Evolutionary conservation across 2,113 vertebrate genomes (phyloP).

Genomic region (Cyanoderma ruficeps): DNA sequence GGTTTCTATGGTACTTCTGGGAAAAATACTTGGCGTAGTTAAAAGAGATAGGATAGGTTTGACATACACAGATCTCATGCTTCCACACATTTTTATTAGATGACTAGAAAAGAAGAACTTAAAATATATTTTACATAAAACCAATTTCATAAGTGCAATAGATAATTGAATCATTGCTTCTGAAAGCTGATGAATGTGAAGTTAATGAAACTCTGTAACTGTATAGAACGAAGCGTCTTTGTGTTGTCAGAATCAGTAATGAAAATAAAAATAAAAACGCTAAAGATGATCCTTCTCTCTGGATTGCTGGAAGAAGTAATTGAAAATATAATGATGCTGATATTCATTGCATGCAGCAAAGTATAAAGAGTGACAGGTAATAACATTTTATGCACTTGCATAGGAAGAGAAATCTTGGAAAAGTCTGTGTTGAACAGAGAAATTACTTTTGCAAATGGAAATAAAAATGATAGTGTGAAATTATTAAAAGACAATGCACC

Average conservation of each 20-base stretch:
- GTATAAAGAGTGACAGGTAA: not conserved
- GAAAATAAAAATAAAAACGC: not conserved
- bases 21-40: not conserved
- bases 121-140: not conserved
- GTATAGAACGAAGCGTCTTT: not conserved
- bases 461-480: not conserved
- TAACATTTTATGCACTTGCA: not conserved
- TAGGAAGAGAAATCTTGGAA: not conserved
- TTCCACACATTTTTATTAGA: not conserved
- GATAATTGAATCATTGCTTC: not conserved
- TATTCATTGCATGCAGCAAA: not conserved
- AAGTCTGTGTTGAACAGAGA: not conserved
- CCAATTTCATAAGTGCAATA: not conserved
- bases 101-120: not conserved
- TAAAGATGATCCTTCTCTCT: not conserved
- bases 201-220: not conserved
- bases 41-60: not conserved
- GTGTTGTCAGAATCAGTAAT: not conserved
- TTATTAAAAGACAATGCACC: not conserved
- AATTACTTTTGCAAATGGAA: not conserved
- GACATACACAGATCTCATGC: not conserved
- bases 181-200: not conserved
- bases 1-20: not conserved
- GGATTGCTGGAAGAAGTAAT: not conserved
- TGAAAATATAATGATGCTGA: not conserved